These are phyloP conservation scores for Heliconius hewitsoni DNA, from an alignment of 1,140 invertebrate species.

Conservation along the genomic window DNA sequence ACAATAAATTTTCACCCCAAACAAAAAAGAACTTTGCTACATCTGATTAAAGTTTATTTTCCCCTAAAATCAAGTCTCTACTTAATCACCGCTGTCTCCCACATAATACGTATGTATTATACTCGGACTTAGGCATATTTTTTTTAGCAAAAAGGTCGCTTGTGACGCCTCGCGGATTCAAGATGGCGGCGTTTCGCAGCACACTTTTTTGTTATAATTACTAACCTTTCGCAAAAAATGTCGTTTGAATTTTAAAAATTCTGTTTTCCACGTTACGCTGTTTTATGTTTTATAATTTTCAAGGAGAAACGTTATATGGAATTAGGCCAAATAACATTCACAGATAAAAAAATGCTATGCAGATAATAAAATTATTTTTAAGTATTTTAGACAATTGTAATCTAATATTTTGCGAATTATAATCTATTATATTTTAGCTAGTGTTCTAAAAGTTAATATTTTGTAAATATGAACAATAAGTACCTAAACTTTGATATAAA, in stretches of 20 bases:
- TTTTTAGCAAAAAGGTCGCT: conserved; percentile 66
- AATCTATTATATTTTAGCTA: not conserved
- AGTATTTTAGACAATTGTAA: not conserved
- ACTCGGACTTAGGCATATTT: conserved; percentile 69
- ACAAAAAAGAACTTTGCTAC: conserved; percentile 45
- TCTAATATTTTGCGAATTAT: not conserved
- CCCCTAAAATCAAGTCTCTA: conserved; percentile 36
- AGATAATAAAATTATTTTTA: not conserved
- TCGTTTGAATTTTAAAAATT: conserved; percentile 44
- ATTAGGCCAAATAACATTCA: conserved; percentile 18
- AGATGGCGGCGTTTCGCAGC: conserved; percentile 67
- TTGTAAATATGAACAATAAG: not conserved
- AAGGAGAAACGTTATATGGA: conserved; percentile 27
- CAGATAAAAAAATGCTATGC: not conserved
- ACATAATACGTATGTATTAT: conserved; percentile 77
- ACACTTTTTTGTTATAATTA: conserved; percentile 56
- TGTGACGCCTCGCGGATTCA: conserved; percentile 75
- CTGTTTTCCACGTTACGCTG: conserved; percentile 37
- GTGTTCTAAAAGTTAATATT: not conserved
- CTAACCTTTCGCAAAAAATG: conserved; percentile 48
- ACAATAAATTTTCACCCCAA: conserved; percentile 44
- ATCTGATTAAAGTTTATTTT: conserved; percentile 47
- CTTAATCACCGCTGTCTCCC: conserved; percentile 74
- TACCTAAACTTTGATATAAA: not conserved
- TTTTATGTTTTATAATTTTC: conserved; percentile 37